Conservation (phyloP, 2,113 vertebrate genomes). For the Malurus melanocephalus region DNA sequence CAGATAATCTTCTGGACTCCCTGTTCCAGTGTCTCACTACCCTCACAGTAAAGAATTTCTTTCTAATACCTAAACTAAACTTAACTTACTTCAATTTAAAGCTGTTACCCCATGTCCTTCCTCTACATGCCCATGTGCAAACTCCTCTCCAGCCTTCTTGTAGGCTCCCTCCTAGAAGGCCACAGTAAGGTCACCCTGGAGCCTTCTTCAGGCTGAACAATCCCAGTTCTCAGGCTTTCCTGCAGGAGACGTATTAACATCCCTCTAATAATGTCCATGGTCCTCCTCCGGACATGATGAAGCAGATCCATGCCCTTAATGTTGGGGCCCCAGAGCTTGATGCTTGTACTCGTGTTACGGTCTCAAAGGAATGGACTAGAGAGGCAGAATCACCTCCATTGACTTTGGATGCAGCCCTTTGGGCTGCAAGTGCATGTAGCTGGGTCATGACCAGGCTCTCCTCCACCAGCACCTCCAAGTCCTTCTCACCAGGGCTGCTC, state of each 20-base stretch:
- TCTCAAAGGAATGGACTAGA: background rate
- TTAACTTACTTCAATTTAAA: background rate
- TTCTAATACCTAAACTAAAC: background rate
- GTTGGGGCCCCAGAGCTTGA: background rate
- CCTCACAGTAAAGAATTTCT: background rate
- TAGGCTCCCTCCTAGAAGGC: background rate
- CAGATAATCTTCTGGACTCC: fast-evolving
- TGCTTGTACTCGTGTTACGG: fast-evolving
- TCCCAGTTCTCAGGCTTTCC: background rate
- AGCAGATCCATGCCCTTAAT: background rate
- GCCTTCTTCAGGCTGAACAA: background rate
- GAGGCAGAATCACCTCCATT: background rate
- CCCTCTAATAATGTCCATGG: background rate
- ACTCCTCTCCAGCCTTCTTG: background rate
- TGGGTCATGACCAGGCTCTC: background rate
- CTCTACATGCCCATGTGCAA: background rate
- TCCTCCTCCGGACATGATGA: background rate
- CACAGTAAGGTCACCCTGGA: background rate
- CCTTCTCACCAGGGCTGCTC: background rate
- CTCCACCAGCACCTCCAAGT: background rate
- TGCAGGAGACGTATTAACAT: background rate
- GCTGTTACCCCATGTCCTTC: background rate
- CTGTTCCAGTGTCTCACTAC: background rate
- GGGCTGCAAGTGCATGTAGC: too few species aligned
- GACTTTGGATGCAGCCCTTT: background rate